Base-by-base conservation (phyloP, 2,888 invertebrate genomes). In the Tipula helvola region DNA sequence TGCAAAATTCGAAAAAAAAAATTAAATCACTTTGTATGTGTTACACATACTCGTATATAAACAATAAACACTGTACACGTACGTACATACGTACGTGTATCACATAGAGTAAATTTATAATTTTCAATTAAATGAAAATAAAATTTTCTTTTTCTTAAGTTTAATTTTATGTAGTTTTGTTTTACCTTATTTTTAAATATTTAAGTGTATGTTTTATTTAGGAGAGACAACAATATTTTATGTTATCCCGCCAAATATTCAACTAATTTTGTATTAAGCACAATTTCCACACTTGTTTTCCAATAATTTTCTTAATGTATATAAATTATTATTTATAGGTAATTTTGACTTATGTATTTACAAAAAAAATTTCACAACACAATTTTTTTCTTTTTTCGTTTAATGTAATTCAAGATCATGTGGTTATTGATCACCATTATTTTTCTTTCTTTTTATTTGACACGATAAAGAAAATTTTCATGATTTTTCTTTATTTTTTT, bases 401-500 rank as follows among this genome's bases (percentile, higher is more conserved):
- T 71, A 71, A 71, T 71, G 71, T 71, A 71, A 71, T 71, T 71
- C 71, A 71, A 71, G 71, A 71, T 71, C 71, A 71, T 71, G 71
- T 71, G 71, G 71, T 71, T 71, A 71, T 71, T 71, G 71, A 71
- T 71, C 71, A 71, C 71, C 71, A 71, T 71, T 71, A 71, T 71
- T 71, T 71, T 71, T 71, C 71, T 71, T 71, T 71, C 71, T 71
- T 84, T 84, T 84, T 84, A 84, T 84, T 84, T 84, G 84, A 84
- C 84, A 84, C 84, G 41, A 84, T 84, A 84, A 84, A 84, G 84
- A 39, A 84, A 84, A 39, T 84, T 84, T 84, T 84, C 41, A 39
- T 36, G 36, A 83, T 84, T 84, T 84, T 84, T 84, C 83, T 16
- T 83, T 10, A 16, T 83, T 71, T 12, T 18, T 71, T 71, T 28